Conservation (phyloP, 2,113 vertebrate genomes). For the Scartelaos histophorus region DNA sequence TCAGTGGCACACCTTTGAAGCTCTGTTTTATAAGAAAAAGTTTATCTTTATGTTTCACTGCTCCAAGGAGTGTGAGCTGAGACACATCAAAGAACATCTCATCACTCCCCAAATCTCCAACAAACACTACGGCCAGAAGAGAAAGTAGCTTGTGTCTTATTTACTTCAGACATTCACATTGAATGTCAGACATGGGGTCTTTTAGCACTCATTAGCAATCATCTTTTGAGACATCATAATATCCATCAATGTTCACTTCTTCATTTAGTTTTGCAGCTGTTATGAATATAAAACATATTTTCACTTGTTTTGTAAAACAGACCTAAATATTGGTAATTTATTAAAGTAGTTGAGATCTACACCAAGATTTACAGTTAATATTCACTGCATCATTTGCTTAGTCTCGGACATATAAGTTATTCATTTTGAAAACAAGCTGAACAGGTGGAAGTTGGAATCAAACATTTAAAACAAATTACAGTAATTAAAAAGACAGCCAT, state of each 20-base stretch:
- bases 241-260: not conserved
- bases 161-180: slow-evolving; percentile 42
- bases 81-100: slow-evolving; percentile 47
- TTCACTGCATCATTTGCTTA: not conserved
- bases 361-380: not conserved
- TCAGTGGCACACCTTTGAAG: slow-evolving; percentile 45
- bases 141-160: slow-evolving; percentile 44
- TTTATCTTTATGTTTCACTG: slow-evolving; percentile 37
- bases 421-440: not conserved
- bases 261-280: not conserved
- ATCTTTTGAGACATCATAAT: slow-evolving; percentile 2
- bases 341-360: not conserved
- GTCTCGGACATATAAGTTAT: not conserved
- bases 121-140: slow-evolving; percentile 43
- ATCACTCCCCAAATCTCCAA: slow-evolving; percentile 35
- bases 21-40: slow-evolving; percentile 22
- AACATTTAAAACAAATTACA: slow-evolving; percentile 8
- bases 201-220: slow-evolving; percentile 22
- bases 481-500: not conserved
- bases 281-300: not conserved
- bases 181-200: slow-evolving; percentile 18
- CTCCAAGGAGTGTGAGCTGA: slow-evolving; percentile 36
- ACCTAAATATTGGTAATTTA: not conserved
- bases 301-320: not conserved
- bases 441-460: slow-evolving; percentile 2